Evolutionary conservation across 2,797 vertebrate genomes (phyloP).

Genomic region (Siniperca obscura): DNA sequence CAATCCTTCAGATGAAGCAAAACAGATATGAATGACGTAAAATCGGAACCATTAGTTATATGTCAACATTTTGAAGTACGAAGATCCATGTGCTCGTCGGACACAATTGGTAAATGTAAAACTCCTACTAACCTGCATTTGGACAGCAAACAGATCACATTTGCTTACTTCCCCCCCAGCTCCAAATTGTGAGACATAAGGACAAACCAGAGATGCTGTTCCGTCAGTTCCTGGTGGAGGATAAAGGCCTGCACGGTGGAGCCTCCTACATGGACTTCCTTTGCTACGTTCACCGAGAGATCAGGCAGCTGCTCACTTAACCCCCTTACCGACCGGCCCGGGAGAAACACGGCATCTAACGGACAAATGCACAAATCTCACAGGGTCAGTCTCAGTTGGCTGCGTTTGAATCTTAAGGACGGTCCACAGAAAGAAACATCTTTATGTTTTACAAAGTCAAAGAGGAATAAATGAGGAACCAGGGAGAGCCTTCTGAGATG

Average conservation of each 20-base stretch:
- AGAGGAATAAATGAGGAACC: slow-evolving; percentile 24
- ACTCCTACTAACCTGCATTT: neutral
- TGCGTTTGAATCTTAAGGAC: slow-evolving; percentile 35
- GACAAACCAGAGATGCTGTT: slow-evolving; percentile 92
- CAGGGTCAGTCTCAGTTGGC: slow-evolving; percentile 45
- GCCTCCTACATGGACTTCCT: slow-evolving; percentile 96
- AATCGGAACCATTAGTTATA: neutral
- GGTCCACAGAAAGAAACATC: slow-evolving; percentile 21
- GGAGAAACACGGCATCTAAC: slow-evolving; percentile 22
- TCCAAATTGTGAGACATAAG: slow-evolving; percentile 91
- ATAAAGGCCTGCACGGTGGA: slow-evolving; percentile 92
- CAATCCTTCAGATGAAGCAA: slow-evolving; percentile 1
- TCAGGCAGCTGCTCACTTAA: slow-evolving; percentile 95
- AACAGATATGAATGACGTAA: neutral
- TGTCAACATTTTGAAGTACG: neutral
- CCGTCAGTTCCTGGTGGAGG: slow-evolving; percentile 95
- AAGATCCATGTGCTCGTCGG: neutral
- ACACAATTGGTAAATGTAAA: neutral
- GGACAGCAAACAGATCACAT: neutral
- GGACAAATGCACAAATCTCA: slow-evolving; percentile 53
- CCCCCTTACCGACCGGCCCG: neutral
- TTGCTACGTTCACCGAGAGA: slow-evolving; percentile 93
- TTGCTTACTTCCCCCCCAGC: slow-evolving; percentile 73
- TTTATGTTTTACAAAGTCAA: slow-evolving; percentile 22
- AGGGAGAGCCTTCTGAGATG: slow-evolving; percentile 44